Evolutionary conservation across 2,797 vertebrate species (phyloP).

Genomic region (Balearica regulorum): DNA sequence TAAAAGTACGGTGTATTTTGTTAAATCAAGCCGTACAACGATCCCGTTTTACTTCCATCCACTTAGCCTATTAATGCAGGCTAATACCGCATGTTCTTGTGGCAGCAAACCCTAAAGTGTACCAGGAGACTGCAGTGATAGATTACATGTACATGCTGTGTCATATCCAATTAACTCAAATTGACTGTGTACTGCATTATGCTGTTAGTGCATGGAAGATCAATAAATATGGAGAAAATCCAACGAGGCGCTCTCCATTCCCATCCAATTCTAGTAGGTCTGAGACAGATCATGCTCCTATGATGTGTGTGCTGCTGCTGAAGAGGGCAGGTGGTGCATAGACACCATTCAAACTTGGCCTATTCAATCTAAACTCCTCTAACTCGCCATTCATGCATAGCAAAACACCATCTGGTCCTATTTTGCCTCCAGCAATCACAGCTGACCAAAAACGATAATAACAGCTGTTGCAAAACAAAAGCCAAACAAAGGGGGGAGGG

Average conservation of each 20-base stretch:
- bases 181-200: slow-evolving; percentile 90
- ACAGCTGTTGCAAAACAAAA: slow-evolving; percentile 99
- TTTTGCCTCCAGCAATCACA: slow-evolving; percentile 99
- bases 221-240: slow-evolving; percentile 93
- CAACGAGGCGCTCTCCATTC: slow-evolving; percentile 78
- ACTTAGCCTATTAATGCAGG: slow-evolving; percentile 84
- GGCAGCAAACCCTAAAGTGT: slow-evolving; percentile 86
- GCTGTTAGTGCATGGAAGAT: slow-evolving; percentile 90
- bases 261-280: slow-evolving; percentile 71
- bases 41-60: slow-evolving; percentile 49
- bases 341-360: slow-evolving; percentile 99
- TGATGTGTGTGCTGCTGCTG: slow-evolving; percentile 84
- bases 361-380: slow-evolving; percentile 98
- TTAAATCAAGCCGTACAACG: slow-evolving; percentile 24
- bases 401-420: slow-evolving; percentile 99
- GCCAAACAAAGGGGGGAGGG: slow-evolving; percentile 89
- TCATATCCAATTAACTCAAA: slow-evolving; percentile 99
- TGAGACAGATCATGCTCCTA: slow-evolving; percentile 83
- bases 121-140: slow-evolving; percentile 87
- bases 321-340: slow-evolving; percentile 99
- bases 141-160: slow-evolving; percentile 91
- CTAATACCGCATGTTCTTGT: slow-evolving; percentile 83
- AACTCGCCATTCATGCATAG: slow-evolving; percentile 99
- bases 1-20: background rate
- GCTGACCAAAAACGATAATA: slow-evolving; percentile 99